These are phyloP conservation scores for Drosophila engyochracea DNA, from an alignment of 2,888 invertebrate genomes.

Conservation along the genomic window DNA sequence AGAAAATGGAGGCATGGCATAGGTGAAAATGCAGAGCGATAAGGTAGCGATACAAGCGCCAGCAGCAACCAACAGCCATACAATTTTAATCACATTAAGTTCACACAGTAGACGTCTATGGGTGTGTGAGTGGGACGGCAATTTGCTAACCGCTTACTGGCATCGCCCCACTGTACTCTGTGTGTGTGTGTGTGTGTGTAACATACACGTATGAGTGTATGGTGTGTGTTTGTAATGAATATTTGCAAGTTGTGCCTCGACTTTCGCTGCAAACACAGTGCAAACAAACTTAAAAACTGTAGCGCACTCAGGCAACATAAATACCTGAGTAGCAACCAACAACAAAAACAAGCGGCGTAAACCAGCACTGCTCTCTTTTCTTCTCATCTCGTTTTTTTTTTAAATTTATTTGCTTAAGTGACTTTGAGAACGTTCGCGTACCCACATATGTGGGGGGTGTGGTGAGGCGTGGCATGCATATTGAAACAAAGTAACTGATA, in stretches of 20 bases:
- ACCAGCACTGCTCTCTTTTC: constrained; percentile 15
- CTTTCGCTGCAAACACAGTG: constrained; percentile 68
- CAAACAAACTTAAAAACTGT: constrained; percentile 80
- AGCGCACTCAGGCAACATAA: constrained; percentile 80
- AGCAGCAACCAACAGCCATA: constrained; percentile 56
- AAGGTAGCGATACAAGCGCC: constrained; percentile 34
- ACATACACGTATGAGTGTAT: constrained; percentile 19
- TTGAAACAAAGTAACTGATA: constrained; percentile 72
- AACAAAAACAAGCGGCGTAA: constrained; percentile 31
- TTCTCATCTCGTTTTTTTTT: constrained; percentile 16
- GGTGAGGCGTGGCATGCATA: constrained; percentile 62
- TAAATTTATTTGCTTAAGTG: constrained; percentile 79
- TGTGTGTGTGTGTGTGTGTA: constrained; percentile 14
- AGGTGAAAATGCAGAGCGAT: constrained; percentile 57
- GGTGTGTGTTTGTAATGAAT: constrained; percentile 58
- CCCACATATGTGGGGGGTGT: constrained; percentile 37
- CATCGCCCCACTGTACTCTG: neutral
- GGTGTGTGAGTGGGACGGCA: constrained; percentile 21
- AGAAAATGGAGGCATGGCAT: constrained; percentile 27
- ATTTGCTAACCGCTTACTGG: constrained; percentile 17
- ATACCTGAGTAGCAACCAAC: constrained; percentile 59
- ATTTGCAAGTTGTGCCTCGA: constrained; percentile 71
- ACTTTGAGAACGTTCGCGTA: constrained; percentile 52
- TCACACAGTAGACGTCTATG: constrained; percentile 39
- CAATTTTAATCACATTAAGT: constrained; percentile 79